Conservation (phyloP, 2,888 invertebrate genomes). For the Lycophotia porphyrea region DNA sequence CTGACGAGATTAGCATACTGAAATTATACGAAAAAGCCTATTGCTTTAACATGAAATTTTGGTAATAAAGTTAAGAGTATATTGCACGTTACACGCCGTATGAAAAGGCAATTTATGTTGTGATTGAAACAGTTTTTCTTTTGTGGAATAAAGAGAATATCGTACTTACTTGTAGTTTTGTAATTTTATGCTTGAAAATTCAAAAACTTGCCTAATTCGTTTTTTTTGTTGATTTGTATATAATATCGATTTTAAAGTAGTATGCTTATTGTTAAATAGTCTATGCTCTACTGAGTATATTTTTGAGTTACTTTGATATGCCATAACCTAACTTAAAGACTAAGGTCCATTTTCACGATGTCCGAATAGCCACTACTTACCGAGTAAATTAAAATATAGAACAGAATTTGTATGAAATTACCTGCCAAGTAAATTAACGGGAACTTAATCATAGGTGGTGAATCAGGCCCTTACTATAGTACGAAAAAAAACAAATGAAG, state of each 20-base stretch:
- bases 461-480: too few relatives aligned
- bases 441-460: too few relatives aligned
- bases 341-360: too few relatives aligned
- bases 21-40: conserved; percentile 76
- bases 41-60: conserved; percentile 67
- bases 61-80: conserved; percentile 57
- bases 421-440: too few relatives aligned
- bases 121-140: conserved; percentile 11
- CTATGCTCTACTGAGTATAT: not conserved
- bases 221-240: not conserved
- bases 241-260: not conserved
- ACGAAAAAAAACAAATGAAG: too few relatives aligned
- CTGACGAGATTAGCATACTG: conserved; percentile 80
- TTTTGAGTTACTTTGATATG: too few relatives aligned
- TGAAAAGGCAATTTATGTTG: conserved; percentile 33
- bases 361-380: too few relatives aligned
- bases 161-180: not conserved
- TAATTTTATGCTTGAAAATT: not conserved
- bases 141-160: not conserved
- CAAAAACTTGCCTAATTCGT: not conserved
- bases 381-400: too few relatives aligned
- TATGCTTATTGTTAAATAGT: not conserved
- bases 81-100: conserved; percentile 42
- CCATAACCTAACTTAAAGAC: too few relatives aligned
- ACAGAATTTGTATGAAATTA: too few relatives aligned